phyloP scores from a whole-genome alignment of 1,140 invertebrate species.

The Medauroidea extradentata region DNA sequence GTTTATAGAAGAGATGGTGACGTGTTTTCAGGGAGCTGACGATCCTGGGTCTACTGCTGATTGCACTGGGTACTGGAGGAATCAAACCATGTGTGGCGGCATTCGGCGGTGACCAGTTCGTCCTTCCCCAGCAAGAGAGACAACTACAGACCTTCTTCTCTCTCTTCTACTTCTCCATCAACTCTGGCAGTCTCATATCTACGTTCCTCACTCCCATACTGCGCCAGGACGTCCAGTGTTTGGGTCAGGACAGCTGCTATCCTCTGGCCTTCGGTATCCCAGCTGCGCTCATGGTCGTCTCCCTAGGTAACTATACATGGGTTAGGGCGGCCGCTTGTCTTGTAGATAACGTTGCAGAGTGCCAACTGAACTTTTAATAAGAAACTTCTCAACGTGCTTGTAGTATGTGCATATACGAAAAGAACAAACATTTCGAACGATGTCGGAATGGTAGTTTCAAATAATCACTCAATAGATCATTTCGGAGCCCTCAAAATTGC shows the following conservation, averaged over 20 bases:
- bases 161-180: constrained; percentile 91
- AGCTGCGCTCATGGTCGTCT: constrained; percentile 76
- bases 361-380: too few species aligned
- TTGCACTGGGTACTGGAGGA: constrained; percentile 88
- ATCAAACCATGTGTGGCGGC: constrained; percentile 97
- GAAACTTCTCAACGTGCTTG: too few species aligned
- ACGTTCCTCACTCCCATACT: constrained; percentile 86
- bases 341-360: too few species aligned
- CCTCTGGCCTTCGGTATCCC: constrained; percentile 90
- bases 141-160: constrained; percentile 86
- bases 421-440: too few species aligned
- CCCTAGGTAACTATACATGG: too few species aligned
- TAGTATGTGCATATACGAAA: too few species aligned
- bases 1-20: too few species aligned
- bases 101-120: constrained; percentile 96
- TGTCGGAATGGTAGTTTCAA: too few species aligned
- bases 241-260: constrained; percentile 77
- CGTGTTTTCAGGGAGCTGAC: constrained; percentile 60
- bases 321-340: too few species aligned
- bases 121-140: constrained; percentile 67
- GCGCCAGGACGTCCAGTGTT: constrained; percentile 75
- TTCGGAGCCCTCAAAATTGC: too few species aligned
- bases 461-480: too few species aligned
- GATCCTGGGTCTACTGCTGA: constrained; percentile 73
- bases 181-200: constrained; percentile 85